These are phyloP conservation scores for Chlamydotis undulata DNA, from an alignment of 2,113 vertebrate genomes.

Conservation along the genomic window DNA sequence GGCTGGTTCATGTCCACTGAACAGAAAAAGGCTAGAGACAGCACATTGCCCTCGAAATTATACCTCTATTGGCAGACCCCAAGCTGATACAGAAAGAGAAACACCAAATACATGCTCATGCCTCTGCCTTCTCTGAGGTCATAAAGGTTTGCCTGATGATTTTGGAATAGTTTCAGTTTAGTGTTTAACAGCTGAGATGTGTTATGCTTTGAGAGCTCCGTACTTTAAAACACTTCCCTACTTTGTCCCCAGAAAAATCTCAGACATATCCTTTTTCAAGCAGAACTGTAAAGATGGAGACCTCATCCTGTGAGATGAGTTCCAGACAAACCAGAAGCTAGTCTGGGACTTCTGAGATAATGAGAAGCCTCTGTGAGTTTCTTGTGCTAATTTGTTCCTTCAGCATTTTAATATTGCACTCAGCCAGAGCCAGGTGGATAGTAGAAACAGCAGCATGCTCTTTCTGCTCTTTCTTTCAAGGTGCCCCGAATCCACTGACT, in stretches of 20 bases:
- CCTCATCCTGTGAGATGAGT: not conserved
- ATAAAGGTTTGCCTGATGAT: not conserved
- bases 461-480: not conserved
- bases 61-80: not conserved
- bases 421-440: not conserved
- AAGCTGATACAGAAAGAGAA: not conserved
- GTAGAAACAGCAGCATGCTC: not conserved
- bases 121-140: not conserved
- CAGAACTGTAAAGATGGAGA: not conserved
- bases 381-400: not conserved
- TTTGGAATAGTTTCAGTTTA: not conserved
- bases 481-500: not conserved
- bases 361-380: not conserved
- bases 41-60: not conserved
- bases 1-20: not conserved
- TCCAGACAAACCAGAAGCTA: not conserved
- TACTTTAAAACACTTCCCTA: not conserved
- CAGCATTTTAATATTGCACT: constrained; percentile 23
- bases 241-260: not conserved
- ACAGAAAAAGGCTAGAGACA: not conserved
- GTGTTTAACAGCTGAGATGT: not conserved
- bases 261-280: not conserved
- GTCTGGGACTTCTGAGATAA: not conserved
- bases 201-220: not conserved
- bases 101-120: not conserved